Percentiles rank a stretch among this genome's conserved stretches.
phyloP scores from a whole-genome alignment of 1,140 invertebrate genomes.

The Lepidurus arcticus region DNA sequence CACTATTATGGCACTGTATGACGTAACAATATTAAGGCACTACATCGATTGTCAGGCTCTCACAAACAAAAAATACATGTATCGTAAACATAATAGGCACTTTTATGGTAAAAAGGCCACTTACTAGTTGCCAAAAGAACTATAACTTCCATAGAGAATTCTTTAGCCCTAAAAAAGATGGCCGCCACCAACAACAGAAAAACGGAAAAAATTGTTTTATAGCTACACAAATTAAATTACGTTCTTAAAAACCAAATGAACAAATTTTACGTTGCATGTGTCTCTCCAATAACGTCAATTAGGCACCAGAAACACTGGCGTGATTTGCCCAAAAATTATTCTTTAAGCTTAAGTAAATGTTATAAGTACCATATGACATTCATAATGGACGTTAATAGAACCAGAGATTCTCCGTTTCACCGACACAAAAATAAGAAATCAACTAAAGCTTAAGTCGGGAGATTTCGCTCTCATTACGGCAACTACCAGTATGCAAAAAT shows the following conservation, averaged over 20 bases:
- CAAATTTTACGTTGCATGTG: neutral
- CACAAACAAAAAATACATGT: neutral
- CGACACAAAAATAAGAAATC: too few relatives aligned
- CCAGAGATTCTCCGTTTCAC: conserved; percentile 3
- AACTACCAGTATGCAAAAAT: too few relatives aligned
- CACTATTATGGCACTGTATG: conserved; percentile 3
- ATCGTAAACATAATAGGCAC: neutral
- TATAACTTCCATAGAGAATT: neutral
- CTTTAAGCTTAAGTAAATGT: neutral
- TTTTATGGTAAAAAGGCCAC: neutral
- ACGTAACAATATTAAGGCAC: conserved; percentile 15
- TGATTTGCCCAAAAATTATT: too few relatives aligned
- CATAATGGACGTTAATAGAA: neutral
- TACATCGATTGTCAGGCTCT: conserved; percentile 9
- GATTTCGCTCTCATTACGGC: too few relatives aligned
- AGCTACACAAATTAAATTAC: neutral
- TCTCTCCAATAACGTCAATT: too few relatives aligned
- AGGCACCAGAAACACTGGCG: too few relatives aligned
- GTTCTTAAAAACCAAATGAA: neutral
- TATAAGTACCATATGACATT: neutral
- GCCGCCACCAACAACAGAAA: neutral
- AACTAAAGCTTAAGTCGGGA: too few relatives aligned
- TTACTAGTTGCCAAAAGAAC: neutral
- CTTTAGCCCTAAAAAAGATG: neutral
- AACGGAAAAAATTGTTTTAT: neutral